Percentiles rank a stretch among this genome's conserved stretches.
Evolutionary conservation across 2,888 invertebrate species (phyloP).

Genomic region (Andrena bicolor): DNA sequence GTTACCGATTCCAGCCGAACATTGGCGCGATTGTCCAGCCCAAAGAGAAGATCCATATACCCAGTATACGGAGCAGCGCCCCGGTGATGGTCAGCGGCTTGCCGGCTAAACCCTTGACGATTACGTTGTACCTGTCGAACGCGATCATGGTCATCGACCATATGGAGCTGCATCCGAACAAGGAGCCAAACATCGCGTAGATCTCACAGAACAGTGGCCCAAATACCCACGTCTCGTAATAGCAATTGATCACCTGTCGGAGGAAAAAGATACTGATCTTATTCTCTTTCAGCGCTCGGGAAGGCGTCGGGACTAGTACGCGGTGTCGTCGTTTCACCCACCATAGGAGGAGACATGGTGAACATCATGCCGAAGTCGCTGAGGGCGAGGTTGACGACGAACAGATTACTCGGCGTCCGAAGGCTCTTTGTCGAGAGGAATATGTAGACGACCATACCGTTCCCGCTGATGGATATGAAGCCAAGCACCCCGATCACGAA

Average conservation of each 20-base stretch:
- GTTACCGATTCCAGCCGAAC: slow-evolving; percentile 93
- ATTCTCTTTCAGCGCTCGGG: too few species aligned
- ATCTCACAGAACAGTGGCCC: slow-evolving; percentile 94
- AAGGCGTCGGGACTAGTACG: too few species aligned
- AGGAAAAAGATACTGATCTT: neutral
- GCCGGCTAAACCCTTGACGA: slow-evolving; percentile 95
- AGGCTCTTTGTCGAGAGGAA: slow-evolving; percentile 91
- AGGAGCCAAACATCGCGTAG: slow-evolving; percentile 94
- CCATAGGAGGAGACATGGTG: slow-evolving; percentile 93
- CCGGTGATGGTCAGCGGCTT: slow-evolving; percentile 93
- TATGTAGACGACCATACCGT: slow-evolving; percentile 91
- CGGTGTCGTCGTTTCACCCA: slow-evolving; percentile 47
- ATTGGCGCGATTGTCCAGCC: slow-evolving; percentile 94
- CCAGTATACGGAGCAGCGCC: slow-evolving; percentile 91
- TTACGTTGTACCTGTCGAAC: slow-evolving; percentile 96
- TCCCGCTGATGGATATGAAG: slow-evolving; percentile 89
- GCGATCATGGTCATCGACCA: slow-evolving; percentile 98
- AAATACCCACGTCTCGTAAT: slow-evolving; percentile 89
- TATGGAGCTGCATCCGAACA: slow-evolving; percentile 96
- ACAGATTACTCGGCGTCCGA: slow-evolving; percentile 95
- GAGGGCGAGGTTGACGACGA: slow-evolving; percentile 96
- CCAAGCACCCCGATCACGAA: slow-evolving; percentile 92
- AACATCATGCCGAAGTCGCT: slow-evolving; percentile 97
- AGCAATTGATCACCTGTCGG: slow-evolving; percentile 90
- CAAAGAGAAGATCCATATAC: slow-evolving; percentile 92